phyloP scores from a whole-genome alignment of 2,888 invertebrate species.

The Apodemia hepburni region DNA sequence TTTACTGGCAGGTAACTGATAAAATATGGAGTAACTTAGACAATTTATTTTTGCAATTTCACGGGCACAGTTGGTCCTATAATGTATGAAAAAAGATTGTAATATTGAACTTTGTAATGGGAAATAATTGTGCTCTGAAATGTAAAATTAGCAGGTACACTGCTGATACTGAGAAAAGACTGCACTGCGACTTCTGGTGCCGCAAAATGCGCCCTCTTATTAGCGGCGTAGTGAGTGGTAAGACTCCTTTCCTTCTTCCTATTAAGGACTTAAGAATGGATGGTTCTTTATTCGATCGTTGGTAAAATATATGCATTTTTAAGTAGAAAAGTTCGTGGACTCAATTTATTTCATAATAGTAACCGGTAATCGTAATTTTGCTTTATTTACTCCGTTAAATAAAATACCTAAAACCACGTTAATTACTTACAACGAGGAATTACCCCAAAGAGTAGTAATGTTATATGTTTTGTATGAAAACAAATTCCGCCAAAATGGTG shows the following conservation, averaged over 20 bases:
- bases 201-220: slow-evolving; percentile 59
- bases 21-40: too few relatives aligned
- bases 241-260: slow-evolving; percentile 37
- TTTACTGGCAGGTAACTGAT: too few relatives aligned
- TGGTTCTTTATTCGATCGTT: slow-evolving; percentile 13
- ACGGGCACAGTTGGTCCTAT: too few relatives aligned
- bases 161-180: slow-evolving; percentile 45
- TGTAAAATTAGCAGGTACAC: slow-evolving; percentile 57
- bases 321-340: not conserved
- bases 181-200: slow-evolving; percentile 52
- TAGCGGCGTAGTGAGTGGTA: slow-evolving; percentile 67
- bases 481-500: too few relatives aligned
- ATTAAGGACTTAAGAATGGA: slow-evolving; percentile 32
- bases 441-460: too few relatives aligned
- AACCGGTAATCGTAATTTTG: not conserved
- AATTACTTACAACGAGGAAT: too few relatives aligned
- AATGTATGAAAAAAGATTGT: too few relatives aligned
- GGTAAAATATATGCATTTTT: not conserved
- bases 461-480: too few relatives aligned
- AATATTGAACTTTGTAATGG: not conserved
- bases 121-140: slow-evolving; percentile 7
- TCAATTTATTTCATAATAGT: not conserved
- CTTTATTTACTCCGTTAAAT: not conserved
- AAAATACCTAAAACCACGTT: too few relatives aligned
- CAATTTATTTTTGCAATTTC: too few relatives aligned